These are phyloP conservation scores for Steatocranus sp. DNA, from an alignment of 2,797 vertebrate genomes.

Conservation along the genomic window DNA sequence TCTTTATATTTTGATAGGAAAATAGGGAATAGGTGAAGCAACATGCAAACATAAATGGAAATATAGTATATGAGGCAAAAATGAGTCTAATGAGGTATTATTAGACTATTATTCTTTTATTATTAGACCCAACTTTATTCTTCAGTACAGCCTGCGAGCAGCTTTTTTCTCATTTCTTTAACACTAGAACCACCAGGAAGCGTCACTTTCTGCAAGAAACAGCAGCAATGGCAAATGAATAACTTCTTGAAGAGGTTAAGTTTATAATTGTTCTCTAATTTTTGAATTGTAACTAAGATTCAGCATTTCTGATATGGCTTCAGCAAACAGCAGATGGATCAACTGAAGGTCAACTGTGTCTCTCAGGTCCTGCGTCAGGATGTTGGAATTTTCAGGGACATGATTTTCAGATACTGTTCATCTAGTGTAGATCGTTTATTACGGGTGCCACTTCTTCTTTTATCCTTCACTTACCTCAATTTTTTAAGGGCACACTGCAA, in stretches of 20 bases:
- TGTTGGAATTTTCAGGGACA: neutral
- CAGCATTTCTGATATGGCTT: neutral
- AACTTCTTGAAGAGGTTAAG: neutral
- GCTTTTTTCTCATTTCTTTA: neutral
- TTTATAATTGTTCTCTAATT: neutral
- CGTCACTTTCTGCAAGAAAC: neutral
- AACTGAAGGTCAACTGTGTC: neutral
- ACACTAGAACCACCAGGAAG: neutral
- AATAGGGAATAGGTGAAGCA: neutral
- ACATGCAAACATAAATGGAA: neutral
- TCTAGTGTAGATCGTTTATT: neutral
- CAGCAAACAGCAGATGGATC: neutral
- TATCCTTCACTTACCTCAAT: neutral
- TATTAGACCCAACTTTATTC: neutral
- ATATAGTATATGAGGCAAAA: neutral
- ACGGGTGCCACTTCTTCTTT: neutral
- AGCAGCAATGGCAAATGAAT: neutral
- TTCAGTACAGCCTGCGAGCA: neutral
- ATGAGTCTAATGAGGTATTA: neutral
- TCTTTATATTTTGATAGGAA: neutral
- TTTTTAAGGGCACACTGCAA: neutral
- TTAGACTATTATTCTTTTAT: neutral
- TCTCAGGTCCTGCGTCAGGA: neutral
- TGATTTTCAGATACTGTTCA: neutral
- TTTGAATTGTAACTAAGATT: neutral